phyloP scores from a whole-genome alignment of 2,113 vertebrate genomes.

The Phocoena sinus region DNA sequence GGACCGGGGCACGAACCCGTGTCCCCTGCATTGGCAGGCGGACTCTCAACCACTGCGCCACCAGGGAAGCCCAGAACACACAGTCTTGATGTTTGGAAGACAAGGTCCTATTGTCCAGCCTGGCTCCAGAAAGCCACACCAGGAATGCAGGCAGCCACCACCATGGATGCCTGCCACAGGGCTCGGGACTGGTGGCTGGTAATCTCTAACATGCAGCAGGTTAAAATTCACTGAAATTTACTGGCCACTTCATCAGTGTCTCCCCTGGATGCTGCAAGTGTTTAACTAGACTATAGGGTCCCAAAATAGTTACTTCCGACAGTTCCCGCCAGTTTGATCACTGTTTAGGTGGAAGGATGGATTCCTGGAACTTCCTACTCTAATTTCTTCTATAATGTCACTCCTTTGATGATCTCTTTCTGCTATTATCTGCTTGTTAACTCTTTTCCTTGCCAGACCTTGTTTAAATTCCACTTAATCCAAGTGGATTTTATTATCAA shows the following conservation, averaged over 20 bases:
- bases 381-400: background rate
- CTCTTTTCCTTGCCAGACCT: background rate
- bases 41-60: too few relatives aligned
- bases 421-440: background rate
- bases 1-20: too few relatives aligned
- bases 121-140: background rate
- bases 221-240: background rate
- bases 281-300: background rate
- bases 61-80: background rate
- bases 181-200: background rate
- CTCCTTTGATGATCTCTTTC: background rate
- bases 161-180: background rate
- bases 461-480: background rate
- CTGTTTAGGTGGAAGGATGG: background rate
- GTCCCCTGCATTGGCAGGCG: too few relatives aligned
- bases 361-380: background rate
- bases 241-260: background rate
- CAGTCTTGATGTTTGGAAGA: background rate
- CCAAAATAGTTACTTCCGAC: background rate
- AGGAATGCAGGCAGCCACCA: background rate
- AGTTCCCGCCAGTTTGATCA: background rate
- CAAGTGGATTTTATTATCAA: background rate
- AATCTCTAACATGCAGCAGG: background rate
- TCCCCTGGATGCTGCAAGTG: background rate
- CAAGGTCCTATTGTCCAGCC: background rate